A percentile compares a stretch with the other conserved stretches of the same genome.
These are phyloP conservation scores for Elymnias hypermnestra DNA, from an alignment of 1,140 invertebrate species.

Conservation along the genomic window DNA sequence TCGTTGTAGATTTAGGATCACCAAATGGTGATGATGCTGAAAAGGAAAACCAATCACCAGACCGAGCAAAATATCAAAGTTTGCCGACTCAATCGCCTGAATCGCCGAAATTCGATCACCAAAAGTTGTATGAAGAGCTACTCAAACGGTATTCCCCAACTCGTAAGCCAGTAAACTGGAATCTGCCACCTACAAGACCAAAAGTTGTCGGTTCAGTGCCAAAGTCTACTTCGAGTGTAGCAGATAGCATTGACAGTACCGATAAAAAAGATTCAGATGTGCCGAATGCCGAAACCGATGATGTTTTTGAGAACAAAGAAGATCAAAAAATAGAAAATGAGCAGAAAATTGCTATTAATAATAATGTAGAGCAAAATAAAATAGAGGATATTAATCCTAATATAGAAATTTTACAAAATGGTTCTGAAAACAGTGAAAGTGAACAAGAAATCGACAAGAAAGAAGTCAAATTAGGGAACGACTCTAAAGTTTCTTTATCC, in stretches of 20 bases:
- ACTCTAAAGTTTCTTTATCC: slow-evolving; percentile 42
- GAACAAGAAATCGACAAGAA: slow-evolving; percentile 19
- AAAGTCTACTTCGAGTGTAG: slow-evolving; percentile 54
- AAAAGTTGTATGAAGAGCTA: slow-evolving; percentile 64
- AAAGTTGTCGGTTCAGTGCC: slow-evolving; percentile 62
- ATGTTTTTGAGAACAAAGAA: slow-evolving; percentile 53
- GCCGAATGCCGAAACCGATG: slow-evolving; percentile 38
- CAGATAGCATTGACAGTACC: slow-evolving; percentile 38
- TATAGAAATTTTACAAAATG: slow-evolving; percentile 40
- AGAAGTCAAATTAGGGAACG: slow-evolving; percentile 24
- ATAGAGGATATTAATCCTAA: slow-evolving; percentile 25
- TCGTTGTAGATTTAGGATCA: slow-evolving; percentile 49
- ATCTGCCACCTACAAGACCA: slow-evolving; percentile 57
- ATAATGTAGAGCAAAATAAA: slow-evolving; percentile 19
- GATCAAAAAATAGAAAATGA: slow-evolving; percentile 16
- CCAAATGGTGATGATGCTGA: slow-evolving; percentile 36
- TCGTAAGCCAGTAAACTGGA: slow-evolving; percentile 62
- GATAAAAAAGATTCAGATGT: slow-evolving; percentile 36
- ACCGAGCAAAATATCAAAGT: slow-evolving; percentile 39
- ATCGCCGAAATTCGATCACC: slow-evolving; percentile 54
- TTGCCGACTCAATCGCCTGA: slow-evolving; percentile 37
- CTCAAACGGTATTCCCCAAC: slow-evolving; percentile 66
- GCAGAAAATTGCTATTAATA: slow-evolving; percentile 7
- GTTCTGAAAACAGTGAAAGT: slow-evolving; percentile 24
- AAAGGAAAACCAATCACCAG: slow-evolving; percentile 47